Evolutionary conservation across 2,113 vertebrate genomes (phyloP).

Genomic region (Sapayoa aenigma): DNA sequence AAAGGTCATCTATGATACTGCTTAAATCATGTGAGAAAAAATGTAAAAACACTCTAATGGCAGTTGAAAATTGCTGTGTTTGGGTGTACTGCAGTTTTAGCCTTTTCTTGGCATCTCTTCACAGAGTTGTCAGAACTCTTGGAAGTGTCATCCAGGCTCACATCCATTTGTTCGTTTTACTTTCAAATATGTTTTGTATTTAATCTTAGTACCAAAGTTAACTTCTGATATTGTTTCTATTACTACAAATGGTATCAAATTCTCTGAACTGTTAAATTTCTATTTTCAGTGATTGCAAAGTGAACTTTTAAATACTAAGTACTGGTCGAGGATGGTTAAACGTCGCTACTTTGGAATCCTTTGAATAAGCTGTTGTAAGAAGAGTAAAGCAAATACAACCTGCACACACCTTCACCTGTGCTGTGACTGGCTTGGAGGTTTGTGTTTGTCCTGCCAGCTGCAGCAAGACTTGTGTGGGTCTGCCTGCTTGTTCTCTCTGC

Average conservation of each 20-base stretch:
- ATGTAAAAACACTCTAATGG: neutral
- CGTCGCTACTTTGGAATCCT: neutral
- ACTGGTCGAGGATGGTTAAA: neutral
- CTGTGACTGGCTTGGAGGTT: neutral
- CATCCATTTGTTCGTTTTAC: neutral
- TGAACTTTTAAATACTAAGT: neutral
- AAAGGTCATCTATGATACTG: neutral
- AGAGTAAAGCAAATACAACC: neutral
- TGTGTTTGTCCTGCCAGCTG: neutral
- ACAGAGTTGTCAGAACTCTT: neutral
- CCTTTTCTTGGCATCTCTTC: neutral
- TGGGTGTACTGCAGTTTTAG: neutral
- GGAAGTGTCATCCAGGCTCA: neutral
- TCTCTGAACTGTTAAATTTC: neutral
- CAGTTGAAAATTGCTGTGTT: neutral
- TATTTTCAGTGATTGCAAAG: neutral
- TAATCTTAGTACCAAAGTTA: neutral
- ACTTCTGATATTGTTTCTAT: neutral
- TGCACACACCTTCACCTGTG: neutral
- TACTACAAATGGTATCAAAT: neutral
- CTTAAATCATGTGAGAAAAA: neutral
- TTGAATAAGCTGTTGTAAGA: neutral
- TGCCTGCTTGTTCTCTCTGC: neutral
- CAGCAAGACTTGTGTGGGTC: neutral
- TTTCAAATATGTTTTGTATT: neutral